These are phyloP conservation scores for Mimachlamys varia DNA, from an alignment of 2,888 invertebrate species.

Conservation along the genomic window DNA sequence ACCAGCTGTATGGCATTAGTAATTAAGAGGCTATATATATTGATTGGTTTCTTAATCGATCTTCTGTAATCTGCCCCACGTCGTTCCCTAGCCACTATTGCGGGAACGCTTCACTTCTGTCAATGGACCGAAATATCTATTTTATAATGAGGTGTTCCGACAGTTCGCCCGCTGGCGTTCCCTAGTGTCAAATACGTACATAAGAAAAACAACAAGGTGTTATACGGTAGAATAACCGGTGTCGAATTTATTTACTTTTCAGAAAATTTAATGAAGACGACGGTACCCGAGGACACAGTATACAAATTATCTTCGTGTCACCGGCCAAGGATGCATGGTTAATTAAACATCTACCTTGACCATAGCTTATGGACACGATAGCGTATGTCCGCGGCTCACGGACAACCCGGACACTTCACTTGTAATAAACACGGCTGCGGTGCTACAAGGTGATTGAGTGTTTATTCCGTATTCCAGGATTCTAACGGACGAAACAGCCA, in stretches of 20 bases:
- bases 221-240: background rate
- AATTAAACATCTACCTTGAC: background rate
- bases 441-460: background rate
- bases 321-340: background rate
- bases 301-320: background rate
- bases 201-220: background rate
- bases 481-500: background rate
- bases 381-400: background rate
- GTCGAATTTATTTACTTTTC: background rate
- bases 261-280: background rate
- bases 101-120: background rate
- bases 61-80: background rate
- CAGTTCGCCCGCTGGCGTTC: background rate
- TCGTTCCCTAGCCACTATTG: background rate
- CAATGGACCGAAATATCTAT: background rate
- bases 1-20: background rate
- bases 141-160: background rate
- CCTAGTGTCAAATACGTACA: background rate
- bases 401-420: background rate
- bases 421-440: no score
- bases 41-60: slow-evolving; percentile 15
- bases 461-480: background rate
- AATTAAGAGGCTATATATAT: background rate
- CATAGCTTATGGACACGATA: background rate
- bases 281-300: background rate